Evolutionary conservation across 2,797 vertebrate genomes (phyloP).

Genomic region (Fundulus diaphanus): DNA sequence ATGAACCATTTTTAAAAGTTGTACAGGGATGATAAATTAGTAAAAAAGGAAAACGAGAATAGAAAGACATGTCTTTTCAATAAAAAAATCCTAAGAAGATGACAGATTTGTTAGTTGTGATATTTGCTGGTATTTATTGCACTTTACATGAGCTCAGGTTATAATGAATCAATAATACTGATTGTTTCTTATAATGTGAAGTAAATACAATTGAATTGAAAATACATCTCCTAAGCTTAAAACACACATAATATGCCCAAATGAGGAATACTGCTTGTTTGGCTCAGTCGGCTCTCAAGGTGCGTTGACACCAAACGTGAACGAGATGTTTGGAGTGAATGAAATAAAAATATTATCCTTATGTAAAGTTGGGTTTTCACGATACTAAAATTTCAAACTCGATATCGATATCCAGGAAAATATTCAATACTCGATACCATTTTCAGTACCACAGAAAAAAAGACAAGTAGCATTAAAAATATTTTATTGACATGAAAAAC

Average conservation of each 20-base stretch:
- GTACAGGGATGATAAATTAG: not conserved
- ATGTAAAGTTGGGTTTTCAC: too few relatives aligned
- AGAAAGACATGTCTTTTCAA: not conserved
- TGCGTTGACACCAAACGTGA: too few relatives aligned
- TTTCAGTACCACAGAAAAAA: too few relatives aligned
- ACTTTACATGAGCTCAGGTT: conserved; percentile 9
- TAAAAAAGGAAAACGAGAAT: not conserved
- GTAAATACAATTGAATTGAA: too few relatives aligned
- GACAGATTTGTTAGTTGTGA: conserved; percentile 24
- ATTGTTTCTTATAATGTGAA: conserved; percentile 13
- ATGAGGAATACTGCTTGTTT: conserved; percentile 13
- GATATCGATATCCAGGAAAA: too few relatives aligned
- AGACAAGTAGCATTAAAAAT: too few relatives aligned
- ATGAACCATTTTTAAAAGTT: not conserved
- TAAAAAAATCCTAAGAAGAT: too few relatives aligned
- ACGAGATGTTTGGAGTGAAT: too few relatives aligned
- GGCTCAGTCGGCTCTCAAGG: conserved; percentile 37
- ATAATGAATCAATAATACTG: conserved; percentile 13
- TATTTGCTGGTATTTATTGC: conserved; percentile 36
- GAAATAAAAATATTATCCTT: too few relatives aligned
- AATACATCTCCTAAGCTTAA: not conserved
- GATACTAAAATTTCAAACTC: too few relatives aligned
- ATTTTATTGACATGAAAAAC: too few relatives aligned
- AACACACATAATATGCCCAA: conserved; percentile 11
- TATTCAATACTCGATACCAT: too few relatives aligned